Evolutionary conservation across 1,140 invertebrate species (phyloP).

Genomic region (Hyles euphorbiae): DNA sequence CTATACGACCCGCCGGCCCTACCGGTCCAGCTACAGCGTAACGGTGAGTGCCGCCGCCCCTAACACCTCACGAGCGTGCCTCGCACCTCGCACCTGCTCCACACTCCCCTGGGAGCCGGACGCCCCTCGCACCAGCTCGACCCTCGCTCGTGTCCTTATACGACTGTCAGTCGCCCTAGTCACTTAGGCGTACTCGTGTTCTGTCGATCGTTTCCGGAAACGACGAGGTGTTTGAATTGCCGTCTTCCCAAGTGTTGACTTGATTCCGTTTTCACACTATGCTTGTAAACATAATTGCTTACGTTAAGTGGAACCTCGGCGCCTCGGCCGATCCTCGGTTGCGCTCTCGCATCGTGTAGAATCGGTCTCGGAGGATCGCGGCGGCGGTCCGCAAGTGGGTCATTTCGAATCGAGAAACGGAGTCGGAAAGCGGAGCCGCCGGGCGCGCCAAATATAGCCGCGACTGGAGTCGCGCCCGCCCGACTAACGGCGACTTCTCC

Average conservation of each 20-base stretch:
- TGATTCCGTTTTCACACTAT: constrained; percentile 15
- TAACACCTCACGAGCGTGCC: constrained; percentile 52
- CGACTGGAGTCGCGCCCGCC: constrained; percentile 63
- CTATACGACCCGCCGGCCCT: constrained; percentile 88
- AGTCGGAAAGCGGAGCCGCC: constrained; percentile 63
- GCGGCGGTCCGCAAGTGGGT: constrained; percentile 60
- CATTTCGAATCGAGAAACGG: constrained; percentile 54
- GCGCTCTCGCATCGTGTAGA: constrained; percentile 16
- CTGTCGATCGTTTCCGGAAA: constrained; percentile 3
- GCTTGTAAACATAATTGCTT: constrained; percentile 66
- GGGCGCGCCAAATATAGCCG: constrained; percentile 72
- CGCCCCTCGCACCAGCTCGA: constrained; percentile 64
- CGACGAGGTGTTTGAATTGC: constrained; percentile 13
- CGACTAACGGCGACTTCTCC: constrained; percentile 70
- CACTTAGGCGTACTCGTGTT: constrained; percentile 9
- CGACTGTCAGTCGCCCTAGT: constrained; percentile 5
- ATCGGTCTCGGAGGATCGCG: constrained; percentile 20
- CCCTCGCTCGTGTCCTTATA: constrained; percentile 21
- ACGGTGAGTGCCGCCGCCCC: constrained; percentile 82
- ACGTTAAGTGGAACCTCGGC: constrained; percentile 36
- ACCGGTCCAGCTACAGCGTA: constrained; percentile 84
- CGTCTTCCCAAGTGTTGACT: constrained; percentile 32
- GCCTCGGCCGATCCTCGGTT: background rate
- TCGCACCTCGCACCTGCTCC: constrained; percentile 51
- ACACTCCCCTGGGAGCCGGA: constrained; percentile 64